Evolutionary conservation across 2,888 invertebrate genomes (phyloP).

Genomic region (Automeris io): DNA sequence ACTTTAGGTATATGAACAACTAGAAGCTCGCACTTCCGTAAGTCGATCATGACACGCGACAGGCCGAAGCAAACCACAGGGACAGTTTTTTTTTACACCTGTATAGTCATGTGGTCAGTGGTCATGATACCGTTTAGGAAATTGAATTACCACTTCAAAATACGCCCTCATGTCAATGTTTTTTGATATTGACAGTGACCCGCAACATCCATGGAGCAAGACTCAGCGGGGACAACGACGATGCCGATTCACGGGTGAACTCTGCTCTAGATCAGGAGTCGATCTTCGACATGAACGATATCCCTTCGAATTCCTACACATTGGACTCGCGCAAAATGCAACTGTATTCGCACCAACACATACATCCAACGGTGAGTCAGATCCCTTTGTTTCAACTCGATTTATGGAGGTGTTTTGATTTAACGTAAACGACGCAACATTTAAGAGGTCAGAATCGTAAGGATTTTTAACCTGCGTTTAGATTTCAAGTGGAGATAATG

Average conservation of each 20-base stretch:
- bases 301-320: slow-evolving; percentile 49
- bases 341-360: slow-evolving; percentile 54
- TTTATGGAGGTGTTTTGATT: slow-evolving; percentile 14
- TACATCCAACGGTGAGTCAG: slow-evolving; percentile 59
- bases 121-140: no score
- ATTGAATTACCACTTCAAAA: no score
- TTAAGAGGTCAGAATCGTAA: neutral
- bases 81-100: no score
- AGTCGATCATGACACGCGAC: no score
- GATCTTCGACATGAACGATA: slow-evolving; percentile 63
- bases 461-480: no score
- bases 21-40: no score
- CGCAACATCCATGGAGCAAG: slow-evolving; percentile 50
- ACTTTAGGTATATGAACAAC: no score
- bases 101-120: no score
- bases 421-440: neutral
- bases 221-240: slow-evolving; percentile 47
- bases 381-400: slow-evolving; percentile 25
- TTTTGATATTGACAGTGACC: slow-evolving; percentile 44
- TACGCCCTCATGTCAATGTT: neutral
- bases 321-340: slow-evolving; percentile 65
- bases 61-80: no score
- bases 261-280: slow-evolving; percentile 36
- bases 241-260: slow-evolving; percentile 48
- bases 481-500: no score